Evolutionary conservation across 2,797 vertebrate genomes (phyloP).

Genomic region (Oreortyx pictus): DNA sequence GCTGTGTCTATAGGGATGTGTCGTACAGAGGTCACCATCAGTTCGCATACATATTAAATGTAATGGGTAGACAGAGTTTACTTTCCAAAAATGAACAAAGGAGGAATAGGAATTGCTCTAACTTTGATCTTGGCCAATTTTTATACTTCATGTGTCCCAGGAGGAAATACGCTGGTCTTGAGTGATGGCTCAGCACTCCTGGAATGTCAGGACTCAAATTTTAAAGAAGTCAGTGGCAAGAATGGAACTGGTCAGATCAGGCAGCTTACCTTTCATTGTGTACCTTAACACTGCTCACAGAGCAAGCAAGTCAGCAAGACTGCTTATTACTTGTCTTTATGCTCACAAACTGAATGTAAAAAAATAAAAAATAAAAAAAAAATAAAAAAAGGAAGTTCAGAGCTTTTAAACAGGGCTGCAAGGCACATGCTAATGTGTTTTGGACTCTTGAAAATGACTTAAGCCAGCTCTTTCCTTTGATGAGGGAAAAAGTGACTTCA

Average conservation of each 20-base stretch:
- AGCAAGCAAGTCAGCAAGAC: not conserved
- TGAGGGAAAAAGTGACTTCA: not conserved
- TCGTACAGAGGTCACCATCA: not conserved
- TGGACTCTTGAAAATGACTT: not conserved
- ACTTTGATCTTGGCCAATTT: not conserved
- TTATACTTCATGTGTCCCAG: not conserved
- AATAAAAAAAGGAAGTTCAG: not conserved
- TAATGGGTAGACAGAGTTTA: not conserved
- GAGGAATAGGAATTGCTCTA: not conserved
- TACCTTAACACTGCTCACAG: not conserved
- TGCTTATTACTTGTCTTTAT: not conserved
- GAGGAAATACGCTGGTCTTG: not conserved
- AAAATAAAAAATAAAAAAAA: not conserved
- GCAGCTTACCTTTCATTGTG: not conserved
- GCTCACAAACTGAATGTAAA: not conserved
- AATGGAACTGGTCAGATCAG: not conserved
- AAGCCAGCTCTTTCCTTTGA: not conserved
- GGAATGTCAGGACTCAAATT: not conserved
- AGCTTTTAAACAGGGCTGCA: not conserved
- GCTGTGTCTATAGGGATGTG: not conserved
- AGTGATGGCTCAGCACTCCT: not conserved
- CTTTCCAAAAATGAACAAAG: not conserved
- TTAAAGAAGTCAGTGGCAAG: not conserved
- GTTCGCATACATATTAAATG: not conserved
- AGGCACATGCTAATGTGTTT: not conserved